Conservation (phyloP, 2,797 vertebrate genomes). For the Sternotherus odoratus region DNA sequence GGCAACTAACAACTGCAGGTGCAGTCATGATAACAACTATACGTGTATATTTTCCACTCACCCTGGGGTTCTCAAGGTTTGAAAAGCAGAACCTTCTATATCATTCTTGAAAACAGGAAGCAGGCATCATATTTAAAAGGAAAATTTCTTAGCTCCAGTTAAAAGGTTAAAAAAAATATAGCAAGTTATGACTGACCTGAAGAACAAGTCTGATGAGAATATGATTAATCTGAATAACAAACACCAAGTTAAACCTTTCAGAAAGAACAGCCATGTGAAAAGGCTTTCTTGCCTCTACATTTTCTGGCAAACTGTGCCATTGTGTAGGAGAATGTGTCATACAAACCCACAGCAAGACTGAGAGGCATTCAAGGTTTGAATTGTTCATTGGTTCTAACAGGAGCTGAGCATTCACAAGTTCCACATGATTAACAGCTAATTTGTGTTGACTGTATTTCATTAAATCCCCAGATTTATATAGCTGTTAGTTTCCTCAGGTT, state of each 20-base stretch:
- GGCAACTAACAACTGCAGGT: not conserved
- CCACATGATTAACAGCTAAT: not conserved
- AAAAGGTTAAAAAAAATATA: not conserved
- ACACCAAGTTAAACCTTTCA: not conserved
- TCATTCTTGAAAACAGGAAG: not conserved
- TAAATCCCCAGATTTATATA: not conserved
- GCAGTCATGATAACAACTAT: not conserved
- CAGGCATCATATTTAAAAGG: not conserved
- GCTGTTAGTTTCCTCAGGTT: not conserved
- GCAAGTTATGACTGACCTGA: not conserved
- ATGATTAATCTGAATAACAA: not conserved
- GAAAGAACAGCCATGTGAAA: conserved; percentile 8
- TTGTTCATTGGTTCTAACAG: not conserved
- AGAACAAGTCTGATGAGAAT: not conserved
- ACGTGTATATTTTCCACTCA: not conserved
- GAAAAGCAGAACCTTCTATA: not conserved
- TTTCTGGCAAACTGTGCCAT: not conserved
- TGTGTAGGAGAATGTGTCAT: not conserved
- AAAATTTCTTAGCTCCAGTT: not conserved
- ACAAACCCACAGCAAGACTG: not conserved
- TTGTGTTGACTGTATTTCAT: not conserved
- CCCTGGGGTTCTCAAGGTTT: not conserved
- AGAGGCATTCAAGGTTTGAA: not conserved
- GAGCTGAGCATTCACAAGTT: not conserved
- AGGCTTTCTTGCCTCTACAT: not conserved